phyloP scores from a whole-genome alignment of 2,888 invertebrate genomes.

The Epiblema foenella region DNA sequence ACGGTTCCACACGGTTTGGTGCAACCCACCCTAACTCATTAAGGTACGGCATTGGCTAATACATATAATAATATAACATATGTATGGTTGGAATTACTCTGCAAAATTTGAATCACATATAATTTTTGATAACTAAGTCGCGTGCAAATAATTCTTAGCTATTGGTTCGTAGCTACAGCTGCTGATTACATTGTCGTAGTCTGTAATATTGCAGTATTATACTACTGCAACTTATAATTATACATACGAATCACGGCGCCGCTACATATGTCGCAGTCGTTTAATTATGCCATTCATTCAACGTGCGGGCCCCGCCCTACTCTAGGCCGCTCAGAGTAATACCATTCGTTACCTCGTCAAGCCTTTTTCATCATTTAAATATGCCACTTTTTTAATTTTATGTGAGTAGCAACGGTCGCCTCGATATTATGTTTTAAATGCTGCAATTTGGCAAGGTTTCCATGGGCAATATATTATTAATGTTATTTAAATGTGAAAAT shows the following conservation, averaged over 20 bases:
- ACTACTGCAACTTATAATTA: constrained; percentile 23
- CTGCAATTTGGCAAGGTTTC: no score
- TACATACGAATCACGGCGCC: constrained; percentile 9
- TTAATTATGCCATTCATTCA: constrained; percentile 22
- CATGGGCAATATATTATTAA: no score
- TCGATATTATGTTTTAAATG: no score
- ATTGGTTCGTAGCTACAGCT: not conserved
- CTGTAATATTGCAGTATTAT: constrained; percentile 14
- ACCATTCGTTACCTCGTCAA: not conserved
- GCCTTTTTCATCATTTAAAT: not conserved
- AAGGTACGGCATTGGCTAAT: not conserved
- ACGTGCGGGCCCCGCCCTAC: not conserved
- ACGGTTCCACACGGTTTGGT: no score
- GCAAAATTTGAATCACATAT: not conserved
- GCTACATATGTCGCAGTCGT: constrained; percentile 1
- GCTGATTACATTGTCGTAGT: not conserved
- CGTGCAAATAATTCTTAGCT: not conserved
- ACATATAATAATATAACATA: no score
- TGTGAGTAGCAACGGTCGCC: no score
- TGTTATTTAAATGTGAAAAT: no score
- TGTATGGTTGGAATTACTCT: not conserved
- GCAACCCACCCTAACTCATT: no score
- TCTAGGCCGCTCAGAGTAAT: not conserved
- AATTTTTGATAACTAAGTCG: not conserved
- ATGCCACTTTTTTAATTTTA: no score